These are phyloP conservation scores for Ranitomeya variabilis DNA, from an alignment of 2,113 vertebrate genomes.

Conservation along the genomic window DNA sequence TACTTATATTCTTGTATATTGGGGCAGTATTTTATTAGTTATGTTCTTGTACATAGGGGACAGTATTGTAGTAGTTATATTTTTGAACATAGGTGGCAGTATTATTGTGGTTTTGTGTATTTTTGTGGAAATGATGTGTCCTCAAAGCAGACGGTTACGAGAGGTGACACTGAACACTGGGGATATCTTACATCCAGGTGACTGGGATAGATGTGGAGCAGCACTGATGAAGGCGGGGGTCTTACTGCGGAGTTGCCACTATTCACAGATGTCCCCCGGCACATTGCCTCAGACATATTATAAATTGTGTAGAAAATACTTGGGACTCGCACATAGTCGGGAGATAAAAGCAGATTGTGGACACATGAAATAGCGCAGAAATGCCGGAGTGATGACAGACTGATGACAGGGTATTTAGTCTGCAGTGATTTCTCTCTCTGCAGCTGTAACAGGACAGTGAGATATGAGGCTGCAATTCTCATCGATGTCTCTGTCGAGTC, in stretches of 20 bases:
- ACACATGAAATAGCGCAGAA: not conserved
- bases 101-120: not conserved
- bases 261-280: not conserved
- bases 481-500: not conserved
- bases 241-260: not conserved
- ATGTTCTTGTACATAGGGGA: too few relatives aligned
- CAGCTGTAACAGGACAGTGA: not conserved
- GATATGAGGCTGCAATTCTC: not conserved
- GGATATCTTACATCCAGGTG: not conserved
- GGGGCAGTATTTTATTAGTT: too few relatives aligned
- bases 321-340: not conserved
- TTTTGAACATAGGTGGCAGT: not conserved
- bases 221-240: not conserved
- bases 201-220: not conserved
- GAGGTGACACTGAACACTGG: not conserved
- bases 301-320: not conserved
- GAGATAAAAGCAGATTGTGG: not conserved
- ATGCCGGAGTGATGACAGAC: conserved; percentile 13
- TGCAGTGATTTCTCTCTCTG: not conserved
- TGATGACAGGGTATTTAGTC: conserved; percentile 7
- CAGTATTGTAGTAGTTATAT: not conserved
- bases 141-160: too few relatives aligned
- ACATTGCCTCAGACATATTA: not conserved
- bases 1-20: too few relatives aligned
- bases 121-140: too few relatives aligned